Base-by-base conservation (phyloP, 2,888 invertebrate genomes). In the Rotaria macrura region DNA sequence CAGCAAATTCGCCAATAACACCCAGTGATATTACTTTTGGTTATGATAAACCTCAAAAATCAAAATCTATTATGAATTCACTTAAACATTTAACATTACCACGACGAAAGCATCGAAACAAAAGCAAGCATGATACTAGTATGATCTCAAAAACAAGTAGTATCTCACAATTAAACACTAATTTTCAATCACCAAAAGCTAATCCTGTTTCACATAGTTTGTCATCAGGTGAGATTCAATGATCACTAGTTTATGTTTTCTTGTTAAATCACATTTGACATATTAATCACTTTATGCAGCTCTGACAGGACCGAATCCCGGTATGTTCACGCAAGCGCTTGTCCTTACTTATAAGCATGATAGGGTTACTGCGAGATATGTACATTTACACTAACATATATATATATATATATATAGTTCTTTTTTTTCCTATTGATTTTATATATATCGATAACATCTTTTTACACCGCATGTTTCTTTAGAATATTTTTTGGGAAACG, bases 51-150 rank as follows among this genome's bases (percentile, higher is more conserved):
- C 34, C 65, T 34, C 65, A 65, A 25, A 79, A 79, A 43, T 79
- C 79, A 10, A 79, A 79, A 43, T 79, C 79, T n/a, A 43, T 79
- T 23, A 79, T 79, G 43, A 79, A n/a, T 43, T 79, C 79, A 43
- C 25, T 79, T 10, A 79, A 79, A 43, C 79, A 79, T 79, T 79
- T 79, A 40, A 43, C 79, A 79, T 43, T 79, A 79, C 79, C 79
- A 10, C 40, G 43, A 79, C 40, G 79, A 79, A 79, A 79, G 43
- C 34, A 65, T 54, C 54, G 9, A 34, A 65, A 34, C 10, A 79
- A 79, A 43, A 20, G 43, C 38, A 40, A 25, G 43, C n/a, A 43
- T 34, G 34, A 65, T 25, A 40, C 2, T 38, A 79, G 43, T 79
- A 40, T 10, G 25, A 43, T 10, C n/a, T 79, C 40, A 43, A 34